These are phyloP conservation scores for Timema cristinae DNA, from an alignment of 2,888 invertebrate species.

Conservation along the genomic window DNA sequence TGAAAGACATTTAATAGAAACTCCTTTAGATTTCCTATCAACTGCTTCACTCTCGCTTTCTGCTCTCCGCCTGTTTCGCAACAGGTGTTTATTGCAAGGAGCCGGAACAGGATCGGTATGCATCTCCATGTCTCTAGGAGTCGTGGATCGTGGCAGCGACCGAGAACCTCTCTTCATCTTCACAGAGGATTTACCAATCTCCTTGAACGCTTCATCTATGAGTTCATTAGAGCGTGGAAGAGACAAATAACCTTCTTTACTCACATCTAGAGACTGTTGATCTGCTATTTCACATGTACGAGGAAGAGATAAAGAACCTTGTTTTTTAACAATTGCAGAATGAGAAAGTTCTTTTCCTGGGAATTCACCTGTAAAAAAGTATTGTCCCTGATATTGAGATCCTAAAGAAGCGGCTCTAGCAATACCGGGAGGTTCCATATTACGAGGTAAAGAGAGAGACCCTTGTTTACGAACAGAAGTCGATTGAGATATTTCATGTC, in stretches of 20 bases:
- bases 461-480: conserved; percentile 28
- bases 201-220: conserved; percentile 31
- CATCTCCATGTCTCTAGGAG: conserved; percentile 26
- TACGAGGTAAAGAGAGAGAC: conserved; percentile 26
- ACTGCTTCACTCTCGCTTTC: conserved; percentile 29
- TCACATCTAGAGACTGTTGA: conserved; percentile 9
- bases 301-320: conserved; percentile 27
- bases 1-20: conserved; percentile 9
- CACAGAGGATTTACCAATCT: conserved; percentile 27
- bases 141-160: conserved; percentile 27
- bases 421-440: conserved; percentile 21
- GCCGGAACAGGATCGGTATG: conserved; percentile 22
- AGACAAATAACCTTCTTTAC: conserved; percentile 28
- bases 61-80: conserved; percentile 23
- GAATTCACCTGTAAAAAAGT: conserved; percentile 27
- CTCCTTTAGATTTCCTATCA: conserved; percentile 7
- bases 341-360: conserved; percentile 27
- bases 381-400: conserved; percentile 24
- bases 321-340: conserved; percentile 23
- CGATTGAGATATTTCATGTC: conserved; percentile 36
- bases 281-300: conserved; percentile 24
- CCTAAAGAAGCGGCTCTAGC: conserved; percentile 22
- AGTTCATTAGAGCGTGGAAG: conserved; percentile 30
- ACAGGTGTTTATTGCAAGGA: conserved; percentile 19
- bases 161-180: conserved; percentile 25